Base-by-base conservation (phyloP, 2,888 invertebrate species). In the Noctua janthe region DNA sequence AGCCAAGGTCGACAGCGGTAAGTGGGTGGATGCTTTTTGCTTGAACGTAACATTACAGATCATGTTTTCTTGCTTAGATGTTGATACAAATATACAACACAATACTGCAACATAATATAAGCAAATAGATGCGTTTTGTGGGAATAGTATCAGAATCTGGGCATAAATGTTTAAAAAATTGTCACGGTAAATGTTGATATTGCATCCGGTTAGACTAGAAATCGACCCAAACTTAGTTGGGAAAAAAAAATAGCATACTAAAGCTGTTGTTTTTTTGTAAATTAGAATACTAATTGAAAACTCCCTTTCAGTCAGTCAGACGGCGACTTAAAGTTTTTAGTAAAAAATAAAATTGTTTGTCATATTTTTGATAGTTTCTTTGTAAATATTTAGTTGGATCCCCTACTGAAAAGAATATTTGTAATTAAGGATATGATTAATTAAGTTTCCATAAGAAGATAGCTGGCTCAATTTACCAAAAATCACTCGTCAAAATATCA, bases 21-120 rank as follows among this genome's bases (percentile, higher is more conserved):
- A 79, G 51, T 66, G 67, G n/a, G 62, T 17, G 64, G 35, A 29
- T 10, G 54, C 29, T 86, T 85, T 85, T 83, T 85, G 83, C 64
- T 76, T 51, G 39, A 47, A 64, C 67, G 47, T 71, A 67, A 71
- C 72, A 62, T 69, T 59, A 56, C 62, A 8, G n/a, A 71, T 62
- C 62, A 64, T 67, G n/a, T 7, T 66, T 82, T 85, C 78, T 86
- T 75, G 59, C 17, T 49, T 23, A 20, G 43, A 62, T 66, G 7
- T 59, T 66, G 49, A 49, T 82, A 70, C 56, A 62, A 39, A 64
- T 67, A 23, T 49, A 43, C 66, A 54, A 74, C 17, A 35, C 35
- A 64, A 35, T 72, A 64, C 20, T 76, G 43, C 43, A 67, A 59
- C n/a, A 11, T n/a, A 59, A 29, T 54, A n/a, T 17, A 23, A 13